A percentile compares a stretch with the other conserved stretches of the same genome.
Conservation (phyloP, 2,113 vertebrate genomes). For the Pungitius pungitius region DNA sequence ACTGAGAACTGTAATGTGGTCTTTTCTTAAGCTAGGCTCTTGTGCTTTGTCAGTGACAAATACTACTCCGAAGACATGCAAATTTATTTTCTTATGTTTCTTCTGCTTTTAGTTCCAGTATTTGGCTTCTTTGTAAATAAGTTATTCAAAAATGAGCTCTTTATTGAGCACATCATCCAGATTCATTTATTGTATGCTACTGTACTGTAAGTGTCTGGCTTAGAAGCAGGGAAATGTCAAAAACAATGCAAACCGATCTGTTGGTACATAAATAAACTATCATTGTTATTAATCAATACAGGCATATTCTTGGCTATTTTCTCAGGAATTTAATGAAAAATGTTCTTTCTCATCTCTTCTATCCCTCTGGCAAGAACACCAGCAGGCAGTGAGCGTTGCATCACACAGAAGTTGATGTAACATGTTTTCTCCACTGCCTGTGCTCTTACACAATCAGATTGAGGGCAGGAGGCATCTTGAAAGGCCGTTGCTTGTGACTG, state of each 20-base stretch:
- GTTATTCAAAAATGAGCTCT: constrained; percentile 57
- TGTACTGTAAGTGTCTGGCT: constrained; percentile 74
- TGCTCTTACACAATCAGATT: constrained; percentile 39
- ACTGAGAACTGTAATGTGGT: constrained; percentile 57
- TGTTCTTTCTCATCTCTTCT: neutral
- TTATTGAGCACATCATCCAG: constrained; percentile 57
- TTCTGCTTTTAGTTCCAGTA: constrained; percentile 56
- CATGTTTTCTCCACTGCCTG: constrained; percentile 23
- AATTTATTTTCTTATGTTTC: constrained; percentile 31
- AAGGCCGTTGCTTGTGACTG: neutral
- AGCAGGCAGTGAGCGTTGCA: constrained; percentile 11
- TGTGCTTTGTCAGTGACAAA: constrained; percentile 57
- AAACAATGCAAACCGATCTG: constrained; percentile 74
- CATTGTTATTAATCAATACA: constrained; percentile 58
- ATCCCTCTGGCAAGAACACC: neutral
- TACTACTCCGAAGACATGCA: constrained; percentile 48
- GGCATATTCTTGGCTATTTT: constrained; percentile 16
- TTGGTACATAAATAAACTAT: constrained; percentile 77
- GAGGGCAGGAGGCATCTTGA: neutral
- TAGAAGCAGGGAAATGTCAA: constrained; percentile 73
- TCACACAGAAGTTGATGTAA: constrained; percentile 33
- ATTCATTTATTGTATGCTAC: constrained; percentile 66
- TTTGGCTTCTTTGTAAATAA: constrained; percentile 71
- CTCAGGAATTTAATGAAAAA: neutral
- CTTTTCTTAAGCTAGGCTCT: constrained; percentile 60